phyloP scores from a whole-genome alignment of 2,888 invertebrate genomes.

The Aphodius sticticus region DNA sequence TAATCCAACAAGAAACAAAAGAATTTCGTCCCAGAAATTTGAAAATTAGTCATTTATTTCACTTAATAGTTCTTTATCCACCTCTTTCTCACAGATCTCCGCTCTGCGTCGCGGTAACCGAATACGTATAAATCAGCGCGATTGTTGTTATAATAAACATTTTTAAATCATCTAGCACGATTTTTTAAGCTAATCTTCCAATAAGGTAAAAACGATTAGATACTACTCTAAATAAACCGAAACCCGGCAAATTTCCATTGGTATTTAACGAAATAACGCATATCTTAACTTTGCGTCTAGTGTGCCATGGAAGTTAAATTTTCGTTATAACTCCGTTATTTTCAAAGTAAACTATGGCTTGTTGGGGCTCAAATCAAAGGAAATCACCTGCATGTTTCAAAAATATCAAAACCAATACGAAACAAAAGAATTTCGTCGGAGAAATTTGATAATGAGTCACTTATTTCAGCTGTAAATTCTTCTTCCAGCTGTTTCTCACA shows the following conservation, averaged over 20 bases:
- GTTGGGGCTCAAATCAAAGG: neutral
- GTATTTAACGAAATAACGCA: too few species aligned
- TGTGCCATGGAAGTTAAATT: neutral
- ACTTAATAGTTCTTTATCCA: neutral
- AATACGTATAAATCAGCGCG: neutral
- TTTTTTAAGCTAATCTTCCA: too few species aligned
- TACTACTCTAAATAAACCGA: too few species aligned
- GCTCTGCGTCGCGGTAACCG: neutral
- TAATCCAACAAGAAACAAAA: neutral
- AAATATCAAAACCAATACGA: neutral
- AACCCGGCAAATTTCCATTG: too few species aligned
- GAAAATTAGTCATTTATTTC: neutral
- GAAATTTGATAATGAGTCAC: neutral
- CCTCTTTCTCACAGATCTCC: neutral
- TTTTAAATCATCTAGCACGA: too few species aligned
- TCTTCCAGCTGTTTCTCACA: too few species aligned
- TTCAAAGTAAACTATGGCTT: neutral
- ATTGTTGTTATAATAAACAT: too few species aligned
- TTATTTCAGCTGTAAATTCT: neutral
- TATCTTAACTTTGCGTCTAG: neutral
- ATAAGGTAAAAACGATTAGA: too few species aligned
- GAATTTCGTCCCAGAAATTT: neutral
- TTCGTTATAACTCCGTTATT: neutral
- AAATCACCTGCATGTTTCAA: neutral
- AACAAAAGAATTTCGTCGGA: neutral